Evolutionary conservation across 2,113 vertebrate species (phyloP).

Genomic region (Trichomycterus rosablanca): DNA sequence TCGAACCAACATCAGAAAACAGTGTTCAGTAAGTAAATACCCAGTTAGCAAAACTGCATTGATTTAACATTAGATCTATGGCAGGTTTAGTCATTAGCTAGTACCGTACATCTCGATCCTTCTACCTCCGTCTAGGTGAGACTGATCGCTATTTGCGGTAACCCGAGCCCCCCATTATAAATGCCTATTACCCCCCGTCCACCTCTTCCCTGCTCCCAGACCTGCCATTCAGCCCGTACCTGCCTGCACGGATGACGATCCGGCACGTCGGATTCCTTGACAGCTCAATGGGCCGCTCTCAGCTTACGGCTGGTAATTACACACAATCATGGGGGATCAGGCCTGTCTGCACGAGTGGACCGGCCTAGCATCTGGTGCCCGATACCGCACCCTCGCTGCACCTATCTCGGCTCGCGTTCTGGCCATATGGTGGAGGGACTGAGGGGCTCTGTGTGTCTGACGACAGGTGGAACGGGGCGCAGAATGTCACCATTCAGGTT

Average conservation of each 20-base stretch:
- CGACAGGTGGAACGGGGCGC: constrained; percentile 23
- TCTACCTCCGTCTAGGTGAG: too few relatives aligned
- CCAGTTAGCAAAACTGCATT: too few relatives aligned
- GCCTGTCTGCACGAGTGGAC: constrained; percentile 61
- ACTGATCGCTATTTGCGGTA: constrained; percentile 8
- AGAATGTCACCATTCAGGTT: background rate
- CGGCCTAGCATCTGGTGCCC: constrained; percentile 68
- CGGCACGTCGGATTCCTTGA: constrained; percentile 58
- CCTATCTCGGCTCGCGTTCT: background rate
- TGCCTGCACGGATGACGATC: constrained; percentile 51
- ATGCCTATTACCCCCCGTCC: constrained; percentile 3
- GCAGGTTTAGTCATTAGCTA: too few relatives aligned
- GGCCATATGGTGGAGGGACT: constrained; percentile 6
- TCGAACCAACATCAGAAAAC: too few relatives aligned
- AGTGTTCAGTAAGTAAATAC: too few relatives aligned
- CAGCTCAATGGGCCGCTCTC: constrained; percentile 70
- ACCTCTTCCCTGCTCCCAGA: background rate
- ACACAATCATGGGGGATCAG: constrained; percentile 69
- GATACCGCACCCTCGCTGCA: constrained; percentile 31
- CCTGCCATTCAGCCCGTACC: constrained; percentile 40
- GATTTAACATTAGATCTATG: too few relatives aligned
- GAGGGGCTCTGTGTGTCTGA: constrained; percentile 16
- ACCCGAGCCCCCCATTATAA: constrained; percentile 18
- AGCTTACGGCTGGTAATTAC: constrained; percentile 73
- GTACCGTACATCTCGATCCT: too few relatives aligned